Evolutionary conservation across 1,140 invertebrate species (phyloP).

Genomic region (Musca domestica): DNA sequence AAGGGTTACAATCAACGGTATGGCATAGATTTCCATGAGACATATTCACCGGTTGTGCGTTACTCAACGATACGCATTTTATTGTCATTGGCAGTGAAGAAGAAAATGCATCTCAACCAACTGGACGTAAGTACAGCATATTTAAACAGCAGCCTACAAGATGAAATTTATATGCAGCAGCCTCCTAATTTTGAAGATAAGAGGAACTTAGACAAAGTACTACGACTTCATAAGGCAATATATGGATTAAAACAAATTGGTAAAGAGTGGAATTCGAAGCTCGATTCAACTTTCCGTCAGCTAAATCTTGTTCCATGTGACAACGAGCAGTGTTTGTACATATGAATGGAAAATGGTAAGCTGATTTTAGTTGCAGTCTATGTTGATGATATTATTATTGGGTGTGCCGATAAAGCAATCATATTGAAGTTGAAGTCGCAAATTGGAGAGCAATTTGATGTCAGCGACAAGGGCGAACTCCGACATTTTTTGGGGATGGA

Average conservation of each 20-base stretch:
- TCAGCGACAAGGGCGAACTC: not conserved
- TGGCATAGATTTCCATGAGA: slow-evolving; percentile 51
- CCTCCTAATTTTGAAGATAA: slow-evolving; percentile 22
- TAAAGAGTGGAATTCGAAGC: slow-evolving; percentile 1
- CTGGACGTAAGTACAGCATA: slow-evolving; percentile 55
- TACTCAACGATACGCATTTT: slow-evolving; percentile 46
- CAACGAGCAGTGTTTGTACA: too few relatives aligned
- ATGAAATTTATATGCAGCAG: slow-evolving; percentile 35
- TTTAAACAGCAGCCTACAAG: slow-evolving; percentile 52
- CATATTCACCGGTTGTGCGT: slow-evolving; percentile 45
- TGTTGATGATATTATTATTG: too few relatives aligned
- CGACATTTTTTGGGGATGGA: not conserved
- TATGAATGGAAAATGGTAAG: too few relatives aligned
- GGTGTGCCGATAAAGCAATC: too few relatives aligned
- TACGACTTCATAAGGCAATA: slow-evolving; percentile 8
- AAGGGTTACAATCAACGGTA: slow-evolving; percentile 49
- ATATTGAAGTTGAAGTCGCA: too few relatives aligned
- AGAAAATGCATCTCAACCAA: slow-evolving; percentile 39
- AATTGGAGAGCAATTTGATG: not conserved
- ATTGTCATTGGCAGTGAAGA: slow-evolving; percentile 37
- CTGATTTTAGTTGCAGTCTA: too few relatives aligned
- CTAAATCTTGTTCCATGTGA: not conserved
- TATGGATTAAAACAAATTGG: slow-evolving; percentile 21
- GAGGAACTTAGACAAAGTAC: not conserved
- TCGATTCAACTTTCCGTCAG: not conserved